phyloP scores from a whole-genome alignment of 2,888 invertebrate genomes.

The Cantharis nigra region DNA sequence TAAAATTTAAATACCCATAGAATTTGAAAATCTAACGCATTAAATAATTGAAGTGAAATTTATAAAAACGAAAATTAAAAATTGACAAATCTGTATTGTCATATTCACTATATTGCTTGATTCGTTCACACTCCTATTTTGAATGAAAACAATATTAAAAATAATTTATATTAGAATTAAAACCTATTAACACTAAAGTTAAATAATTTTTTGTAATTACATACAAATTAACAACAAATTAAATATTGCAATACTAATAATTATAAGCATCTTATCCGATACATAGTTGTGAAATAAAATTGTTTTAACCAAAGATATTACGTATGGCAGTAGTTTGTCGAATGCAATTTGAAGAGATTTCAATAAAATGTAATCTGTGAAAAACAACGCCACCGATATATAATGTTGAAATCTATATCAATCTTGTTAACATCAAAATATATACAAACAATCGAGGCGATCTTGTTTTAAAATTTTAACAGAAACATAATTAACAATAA shows the following conservation, averaged over 20 bases:
- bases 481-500: neutral
- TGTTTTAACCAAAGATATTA: neutral
- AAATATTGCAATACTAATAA: neutral
- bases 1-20: constrained; percentile 6
- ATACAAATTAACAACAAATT: neutral
- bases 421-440: neutral
- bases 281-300: neutral
- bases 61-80: neutral
- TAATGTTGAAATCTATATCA: neutral
- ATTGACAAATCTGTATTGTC: neutral
- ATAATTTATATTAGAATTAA: neutral
- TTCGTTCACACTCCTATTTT: neutral
- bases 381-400: neutral
- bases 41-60: neutral
- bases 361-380: neutral
- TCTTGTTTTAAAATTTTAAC: neutral
- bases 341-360: neutral
- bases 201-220: neutral
- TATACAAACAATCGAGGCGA: neutral
- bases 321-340: neutral
- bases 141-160: neutral
- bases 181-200: neutral
- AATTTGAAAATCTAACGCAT: neutral
- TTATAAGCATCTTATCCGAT: neutral
- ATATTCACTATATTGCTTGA: neutral